These are phyloP conservation scores for Gortyna flavago DNA, from an alignment of 2,888 invertebrate species.

Conservation along the genomic window DNA sequence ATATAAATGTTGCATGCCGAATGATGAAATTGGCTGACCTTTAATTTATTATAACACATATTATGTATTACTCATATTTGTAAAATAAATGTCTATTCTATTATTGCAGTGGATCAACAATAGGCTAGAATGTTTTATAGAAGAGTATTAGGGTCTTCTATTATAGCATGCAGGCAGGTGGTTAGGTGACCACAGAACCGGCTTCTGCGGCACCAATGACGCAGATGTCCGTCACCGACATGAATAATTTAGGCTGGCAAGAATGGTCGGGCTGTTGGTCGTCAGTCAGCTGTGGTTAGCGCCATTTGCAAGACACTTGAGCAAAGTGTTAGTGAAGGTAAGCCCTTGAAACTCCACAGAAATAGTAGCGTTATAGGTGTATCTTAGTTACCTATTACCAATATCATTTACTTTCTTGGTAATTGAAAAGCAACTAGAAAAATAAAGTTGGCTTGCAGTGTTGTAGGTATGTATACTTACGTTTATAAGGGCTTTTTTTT, in stretches of 20 bases:
- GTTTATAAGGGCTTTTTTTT: no score
- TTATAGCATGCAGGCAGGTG: background rate
- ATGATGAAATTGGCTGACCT: no score
- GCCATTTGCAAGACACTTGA: background rate
- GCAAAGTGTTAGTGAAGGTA: background rate
- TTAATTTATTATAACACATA: no score
- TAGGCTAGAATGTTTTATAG: background rate
- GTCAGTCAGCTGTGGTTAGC: constrained; percentile 12
- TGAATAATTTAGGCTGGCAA: constrained; percentile 27
- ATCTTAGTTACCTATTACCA: background rate
- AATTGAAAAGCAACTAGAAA: background rate
- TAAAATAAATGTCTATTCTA: no score
- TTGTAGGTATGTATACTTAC: background rate
- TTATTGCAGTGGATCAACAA: background rate
- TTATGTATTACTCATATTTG: no score
- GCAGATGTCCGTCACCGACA: background rate
- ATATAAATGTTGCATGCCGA: no score
- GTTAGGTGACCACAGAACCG: constrained; percentile 7
- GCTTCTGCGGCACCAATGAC: background rate
- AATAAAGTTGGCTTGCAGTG: background rate
- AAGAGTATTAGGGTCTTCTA: background rate
- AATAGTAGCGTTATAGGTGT: background rate
- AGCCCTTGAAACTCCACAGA: background rate
- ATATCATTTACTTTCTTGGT: background rate
- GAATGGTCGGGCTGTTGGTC: background rate